Conservation (phyloP, 2,113 vertebrate genomes). For the Percopsis transmontana region DNA sequence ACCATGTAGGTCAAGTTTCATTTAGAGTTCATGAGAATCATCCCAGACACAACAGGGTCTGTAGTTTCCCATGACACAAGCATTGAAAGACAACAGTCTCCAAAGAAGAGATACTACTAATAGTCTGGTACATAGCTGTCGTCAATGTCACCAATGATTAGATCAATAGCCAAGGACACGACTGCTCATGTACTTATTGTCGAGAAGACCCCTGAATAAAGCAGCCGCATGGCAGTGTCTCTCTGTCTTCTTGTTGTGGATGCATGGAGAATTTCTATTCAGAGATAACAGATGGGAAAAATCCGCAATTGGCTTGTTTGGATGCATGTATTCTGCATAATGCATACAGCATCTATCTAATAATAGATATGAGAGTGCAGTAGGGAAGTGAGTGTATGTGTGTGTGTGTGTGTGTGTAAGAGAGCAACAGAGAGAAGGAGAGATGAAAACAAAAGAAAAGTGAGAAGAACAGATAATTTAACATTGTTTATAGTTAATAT, state of each 20-base stretch:
- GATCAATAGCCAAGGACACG: conserved; percentile 9
- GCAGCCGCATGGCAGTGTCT: conserved; percentile 29
- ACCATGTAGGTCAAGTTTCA: conserved; percentile 10
- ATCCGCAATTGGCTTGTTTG: conserved; percentile 56
- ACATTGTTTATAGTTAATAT: conserved; percentile 43
- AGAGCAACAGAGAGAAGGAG: neutral
- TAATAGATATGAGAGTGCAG: conserved; percentile 24
- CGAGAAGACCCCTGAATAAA: conserved; percentile 37
- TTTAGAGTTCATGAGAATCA: conserved; percentile 19
- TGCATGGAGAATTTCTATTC: conserved; percentile 31
- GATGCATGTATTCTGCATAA: conserved; percentile 54
- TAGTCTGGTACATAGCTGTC: conserved; percentile 30
- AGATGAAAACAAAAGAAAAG: neutral
- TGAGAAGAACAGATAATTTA: conserved; percentile 22
- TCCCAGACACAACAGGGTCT: too few species aligned
- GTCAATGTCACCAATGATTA: conserved; percentile 35
- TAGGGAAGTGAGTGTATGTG: conserved; percentile 2
- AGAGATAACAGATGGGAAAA: conserved; percentile 52
- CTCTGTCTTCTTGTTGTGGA: conserved; percentile 38
- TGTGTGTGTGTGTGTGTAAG: conserved; percentile 16
- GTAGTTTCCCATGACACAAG: conserved; percentile 7
- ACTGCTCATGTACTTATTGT: conserved; percentile 31
- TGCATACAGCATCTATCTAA: conserved; percentile 57
- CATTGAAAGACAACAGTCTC: conserved; percentile 2
- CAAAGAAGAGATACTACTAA: neutral